These are phyloP conservation scores for Sebastes minor DNA, from an alignment of 2,797 vertebrate species.

Conservation along the genomic window DNA sequence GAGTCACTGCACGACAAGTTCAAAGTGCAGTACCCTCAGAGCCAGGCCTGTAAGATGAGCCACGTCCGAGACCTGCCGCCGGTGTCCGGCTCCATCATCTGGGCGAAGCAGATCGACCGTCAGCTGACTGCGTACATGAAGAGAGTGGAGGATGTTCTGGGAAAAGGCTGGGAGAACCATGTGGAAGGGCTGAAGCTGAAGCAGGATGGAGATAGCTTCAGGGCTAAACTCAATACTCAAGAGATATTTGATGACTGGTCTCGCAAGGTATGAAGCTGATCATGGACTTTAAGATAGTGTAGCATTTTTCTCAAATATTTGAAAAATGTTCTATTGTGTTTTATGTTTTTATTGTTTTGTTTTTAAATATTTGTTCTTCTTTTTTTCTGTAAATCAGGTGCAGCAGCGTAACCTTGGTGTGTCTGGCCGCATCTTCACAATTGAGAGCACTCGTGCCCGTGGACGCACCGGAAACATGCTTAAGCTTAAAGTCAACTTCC, in stretches of 20 bases:
- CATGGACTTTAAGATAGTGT: neutral
- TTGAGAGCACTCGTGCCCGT: conserved; percentile 93
- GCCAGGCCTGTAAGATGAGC: conserved; percentile 99
- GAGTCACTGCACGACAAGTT: conserved; percentile 99
- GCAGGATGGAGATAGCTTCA: conserved; percentile 98
- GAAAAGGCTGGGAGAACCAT: conserved; percentile 99
- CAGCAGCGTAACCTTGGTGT: conserved; percentile 98
- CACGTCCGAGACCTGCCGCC: conserved; percentile 96
- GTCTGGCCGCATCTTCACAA: conserved; percentile 97
- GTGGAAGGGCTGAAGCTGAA: conserved; percentile 99
- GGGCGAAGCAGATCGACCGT: conserved; percentile 99
- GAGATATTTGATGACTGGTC: conserved; percentile 99
- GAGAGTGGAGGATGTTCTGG: conserved; percentile 96
- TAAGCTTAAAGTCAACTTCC: conserved; percentile 98
- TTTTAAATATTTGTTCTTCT: neutral
- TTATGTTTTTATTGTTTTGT: neutral
- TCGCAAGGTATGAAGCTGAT: conserved; percentile 85
- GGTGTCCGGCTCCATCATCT: conserved; percentile 97
- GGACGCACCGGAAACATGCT: conserved; percentile 93
- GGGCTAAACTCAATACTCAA: conserved; percentile 98
- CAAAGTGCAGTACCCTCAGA: conserved; percentile 99
- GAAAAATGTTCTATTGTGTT: neutral
- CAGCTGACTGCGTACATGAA: conserved; percentile 99
- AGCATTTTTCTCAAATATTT: neutral
- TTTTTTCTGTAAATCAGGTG: conserved; percentile 57